Evolutionary conservation across 1,140 invertebrate genomes (phyloP), one percentile per base, ranked within the genome.

Genomic region (Drosophila funebris): DNA sequence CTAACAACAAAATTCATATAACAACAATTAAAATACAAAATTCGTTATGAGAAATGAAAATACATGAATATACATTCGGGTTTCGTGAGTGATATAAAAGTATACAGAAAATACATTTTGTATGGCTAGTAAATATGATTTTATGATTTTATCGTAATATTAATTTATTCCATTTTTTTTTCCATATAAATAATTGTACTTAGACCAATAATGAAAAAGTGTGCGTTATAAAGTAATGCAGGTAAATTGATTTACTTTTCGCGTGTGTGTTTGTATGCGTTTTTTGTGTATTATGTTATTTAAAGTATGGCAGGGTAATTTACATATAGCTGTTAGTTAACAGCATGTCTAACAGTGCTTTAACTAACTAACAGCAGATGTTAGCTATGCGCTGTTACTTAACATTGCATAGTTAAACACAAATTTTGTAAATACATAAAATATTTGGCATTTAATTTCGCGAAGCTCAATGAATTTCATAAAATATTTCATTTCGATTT

Each of bases 1-100:
- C 73, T 83, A 88, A 83, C 83, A 87, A 87, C 83, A 87, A 88
- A 87, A 83, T 82, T 79, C 71, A 88, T 48, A 63, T 83, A 87
- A 87, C 83, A 87, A 87, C 72, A 83, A 76, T 78, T 62, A 73
- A 69, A 62, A 58, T 74, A 70, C 53, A 69, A 76, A 69, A 70
- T 70, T 69, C 58, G 71, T 60, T 71, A 64, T 63, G 58, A 52
- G 20, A 87, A 88, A 88, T 88, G 54, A 88, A 78, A 75, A 85
- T 71, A 67, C 22, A 58, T 33, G 22, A 41, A 41, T 62, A 6
- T 61, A 27, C 5, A 2, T 27, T 27, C 24, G 20, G 22, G 6
- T 41, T 14, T 27, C 18, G 5, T 73, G 56, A 54, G 70, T 44
- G 52, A 61, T 72, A 29, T 62, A 54, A 62, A 70, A 69, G 57